Conservation (phyloP, 2,888 invertebrate genomes). For the Tinea semifulvella region DNA sequence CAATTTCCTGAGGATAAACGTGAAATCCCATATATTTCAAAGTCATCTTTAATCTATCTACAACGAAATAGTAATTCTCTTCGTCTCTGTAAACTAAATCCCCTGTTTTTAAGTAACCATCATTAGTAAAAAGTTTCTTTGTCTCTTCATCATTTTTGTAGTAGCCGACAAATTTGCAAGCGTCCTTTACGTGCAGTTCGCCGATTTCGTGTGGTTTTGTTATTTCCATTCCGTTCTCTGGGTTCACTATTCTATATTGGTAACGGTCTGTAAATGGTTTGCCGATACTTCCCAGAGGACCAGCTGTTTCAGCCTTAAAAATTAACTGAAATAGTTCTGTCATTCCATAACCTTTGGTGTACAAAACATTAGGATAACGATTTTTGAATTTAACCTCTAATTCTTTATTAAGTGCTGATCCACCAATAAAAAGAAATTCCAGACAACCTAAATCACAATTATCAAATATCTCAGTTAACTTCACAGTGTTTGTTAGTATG, state of each 20-base stretch:
- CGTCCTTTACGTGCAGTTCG: constrained; percentile 6
- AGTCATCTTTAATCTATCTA: constrained; percentile 3
- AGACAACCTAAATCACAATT: not conserved
- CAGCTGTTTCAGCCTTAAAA: not conserved
- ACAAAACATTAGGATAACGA: not conserved
- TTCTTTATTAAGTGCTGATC: not conserved
- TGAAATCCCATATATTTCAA: not conserved
- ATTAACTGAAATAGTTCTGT: constrained; percentile 2
- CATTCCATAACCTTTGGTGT: not conserved
- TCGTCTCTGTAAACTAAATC: constrained; percentile 34
- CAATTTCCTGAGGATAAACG: constrained; percentile 4
- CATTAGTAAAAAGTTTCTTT: constrained; percentile 27
- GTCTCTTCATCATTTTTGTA: constrained; percentile 33
- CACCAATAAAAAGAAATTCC: not conserved
- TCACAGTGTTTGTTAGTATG: not conserved
- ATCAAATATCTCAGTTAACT: not conserved
- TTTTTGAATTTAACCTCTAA: not conserved
- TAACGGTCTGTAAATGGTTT: not conserved
- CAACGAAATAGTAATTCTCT: constrained; percentile 32
- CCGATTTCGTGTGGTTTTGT: constrained; percentile 3
- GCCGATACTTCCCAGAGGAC: not conserved
- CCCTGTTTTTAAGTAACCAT: constrained; percentile 37
- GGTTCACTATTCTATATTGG: constrained; percentile 1
- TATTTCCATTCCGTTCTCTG: not conserved
- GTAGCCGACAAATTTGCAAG: constrained; percentile 24